These are phyloP conservation scores for Rhabditophanes sp. DNA, from an alignment of 2,888 invertebrate genomes.

Conservation along the genomic window DNA sequence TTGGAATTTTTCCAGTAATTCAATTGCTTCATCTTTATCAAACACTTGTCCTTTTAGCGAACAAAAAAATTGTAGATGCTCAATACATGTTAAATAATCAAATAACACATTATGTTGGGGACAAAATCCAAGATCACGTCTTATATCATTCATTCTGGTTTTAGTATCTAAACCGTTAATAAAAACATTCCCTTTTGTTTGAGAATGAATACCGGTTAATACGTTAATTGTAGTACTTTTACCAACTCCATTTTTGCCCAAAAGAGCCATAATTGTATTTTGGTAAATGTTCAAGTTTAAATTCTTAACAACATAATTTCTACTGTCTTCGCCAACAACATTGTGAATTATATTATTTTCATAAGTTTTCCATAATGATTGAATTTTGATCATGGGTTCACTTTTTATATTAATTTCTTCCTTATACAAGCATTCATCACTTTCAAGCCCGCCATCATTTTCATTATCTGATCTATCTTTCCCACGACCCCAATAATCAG, in stretches of 20 bases:
- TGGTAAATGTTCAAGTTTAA: slow-evolving; percentile 61
- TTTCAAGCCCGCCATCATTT: no score
- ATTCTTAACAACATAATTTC: slow-evolving; percentile 54
- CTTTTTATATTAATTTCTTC: no score
- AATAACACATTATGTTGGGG: slow-evolving; percentile 73
- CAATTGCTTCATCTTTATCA: slow-evolving; percentile 53
- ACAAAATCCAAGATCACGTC: slow-evolving; percentile 61
- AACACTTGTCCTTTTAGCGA: slow-evolving; percentile 56
- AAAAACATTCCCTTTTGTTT: slow-evolving; percentile 25
- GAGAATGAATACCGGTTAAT: slow-evolving; percentile 44
- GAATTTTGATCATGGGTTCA: no score
- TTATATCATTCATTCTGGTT: slow-evolving; percentile 42
- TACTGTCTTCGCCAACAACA: slow-evolving; percentile 11
- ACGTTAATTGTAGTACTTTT: slow-evolving; percentile 84
- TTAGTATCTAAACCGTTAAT: slow-evolving; percentile 52
- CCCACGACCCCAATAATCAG: no score
- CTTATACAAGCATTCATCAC: no score
- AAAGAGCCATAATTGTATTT: slow-evolving; percentile 54
- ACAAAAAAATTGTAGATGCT: slow-evolving; percentile 68
- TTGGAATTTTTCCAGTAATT: slow-evolving; percentile 56
- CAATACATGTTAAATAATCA: slow-evolving; percentile 63
- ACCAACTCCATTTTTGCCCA: slow-evolving; percentile 76
- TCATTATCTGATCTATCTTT: no score
- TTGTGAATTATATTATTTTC: slow-evolving; percentile 32
- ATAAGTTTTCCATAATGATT: no score